Evolutionary conservation across 2,113 vertebrate genomes (phyloP), one percentile per base, ranked within the genome.

Genomic region (Atrichornis clamosus): DNA sequence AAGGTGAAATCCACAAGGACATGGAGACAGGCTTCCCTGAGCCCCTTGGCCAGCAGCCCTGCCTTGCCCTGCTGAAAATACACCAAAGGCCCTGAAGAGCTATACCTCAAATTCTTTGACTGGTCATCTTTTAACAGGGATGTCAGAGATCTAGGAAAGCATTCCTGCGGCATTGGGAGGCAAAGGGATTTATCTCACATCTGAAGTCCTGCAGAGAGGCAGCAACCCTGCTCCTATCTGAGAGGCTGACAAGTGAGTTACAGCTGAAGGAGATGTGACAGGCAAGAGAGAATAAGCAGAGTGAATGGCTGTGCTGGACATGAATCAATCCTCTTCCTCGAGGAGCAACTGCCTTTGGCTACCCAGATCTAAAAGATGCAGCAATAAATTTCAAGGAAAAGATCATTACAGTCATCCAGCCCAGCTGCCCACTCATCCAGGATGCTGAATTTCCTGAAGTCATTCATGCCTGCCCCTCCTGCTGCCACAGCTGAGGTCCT

Each of bases 361-460:
- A 85, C 90, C 56, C 4, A 0, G 67, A 88, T 49, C 80, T 78
- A 27, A 89, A 94, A 94, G 90, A 67, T 59, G 14, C 47, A 41
- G 75, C 41, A 91, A 95, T 97, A 94, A 93, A 96, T 97, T 93
- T 95, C 75, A 86, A 92, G 67, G 59, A 95, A 96, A 91, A 93
- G 87, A 93, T 84, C 95, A 88, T 95, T 94, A 65, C 64, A 90
- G 92, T 60, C 84, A 83, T 76, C 69, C 90, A 91, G 50, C 35
- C 63, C 84, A 85, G 83, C 93, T 91, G 84, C 84, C 90, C 82
- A 39, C 78, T 79, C 81, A 65, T 41, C 18, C 42, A 70, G 79
- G 82, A 79, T 8, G 6, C 77, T 84, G 56, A 37, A 83, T 93
- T 95, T 96, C 94, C 91, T 89, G 74, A 87, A 87, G 70, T 28